These are phyloP conservation scores for honey bee (Apis mellifera) DNA, from an alignment of 1,140 invertebrate genomes.

Conservation along the genomic window DNA sequence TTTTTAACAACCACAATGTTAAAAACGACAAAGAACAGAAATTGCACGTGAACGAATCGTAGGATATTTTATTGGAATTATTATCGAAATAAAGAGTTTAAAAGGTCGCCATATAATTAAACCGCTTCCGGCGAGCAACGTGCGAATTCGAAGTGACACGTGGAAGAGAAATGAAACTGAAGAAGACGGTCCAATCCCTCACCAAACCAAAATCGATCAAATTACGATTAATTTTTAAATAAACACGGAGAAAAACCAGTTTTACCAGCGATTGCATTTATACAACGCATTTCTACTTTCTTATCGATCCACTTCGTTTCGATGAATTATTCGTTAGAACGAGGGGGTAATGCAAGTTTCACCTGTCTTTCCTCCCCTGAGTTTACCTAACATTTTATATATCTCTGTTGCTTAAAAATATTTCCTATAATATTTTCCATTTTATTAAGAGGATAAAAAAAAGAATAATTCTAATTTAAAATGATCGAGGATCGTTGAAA, in stretches of 20 bases:
- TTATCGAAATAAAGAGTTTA: neutral
- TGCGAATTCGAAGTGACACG: neutral
- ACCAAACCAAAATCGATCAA: neutral
- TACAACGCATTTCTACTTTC: neutral
- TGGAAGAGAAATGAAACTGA: neutral
- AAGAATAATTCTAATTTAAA: too few relatives aligned
- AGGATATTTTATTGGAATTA: neutral
- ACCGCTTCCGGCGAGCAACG: neutral
- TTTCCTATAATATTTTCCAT: too few relatives aligned
- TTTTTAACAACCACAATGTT: neutral
- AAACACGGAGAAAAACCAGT: neutral
- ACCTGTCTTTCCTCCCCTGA: neutral
- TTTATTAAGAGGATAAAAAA: too few relatives aligned
- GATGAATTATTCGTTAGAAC: conserved; percentile 10
- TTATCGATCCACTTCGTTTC: neutral
- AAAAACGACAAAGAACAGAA: neutral
- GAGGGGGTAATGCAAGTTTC: neutral
- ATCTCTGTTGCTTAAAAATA: too few relatives aligned
- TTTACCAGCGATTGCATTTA: neutral
- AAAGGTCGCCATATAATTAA: conserved; percentile 31
- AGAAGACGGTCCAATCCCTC: neutral
- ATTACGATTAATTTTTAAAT: neutral
- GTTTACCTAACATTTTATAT: neutral
- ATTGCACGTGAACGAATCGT: neutral
- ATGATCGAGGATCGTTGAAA: too few relatives aligned